A percentile compares a stretch with the other conserved stretches of the same genome.
phyloP scores from a whole-genome alignment of 2,113 vertebrate genomes.

The Erythrolamprus reginae region DNA sequence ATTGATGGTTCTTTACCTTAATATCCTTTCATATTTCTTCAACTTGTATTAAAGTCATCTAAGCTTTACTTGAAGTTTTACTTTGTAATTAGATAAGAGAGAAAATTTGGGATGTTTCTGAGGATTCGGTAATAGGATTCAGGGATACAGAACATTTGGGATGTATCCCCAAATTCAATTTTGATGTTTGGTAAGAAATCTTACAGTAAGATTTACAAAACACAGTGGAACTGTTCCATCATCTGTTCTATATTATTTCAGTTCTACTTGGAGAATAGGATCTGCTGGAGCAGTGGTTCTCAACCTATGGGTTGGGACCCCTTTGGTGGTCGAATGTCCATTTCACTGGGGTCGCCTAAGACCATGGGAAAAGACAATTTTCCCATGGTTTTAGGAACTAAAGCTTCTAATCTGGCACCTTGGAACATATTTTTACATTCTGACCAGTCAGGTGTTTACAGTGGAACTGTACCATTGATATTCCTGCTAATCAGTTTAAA shows the following conservation, averaged over 20 bases:
- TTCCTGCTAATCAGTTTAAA: no score
- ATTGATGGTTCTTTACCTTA: not conserved
- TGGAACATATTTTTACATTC: no score
- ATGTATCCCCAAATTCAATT: not conserved
- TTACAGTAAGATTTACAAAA: not conserved
- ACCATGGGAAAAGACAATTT: no score
- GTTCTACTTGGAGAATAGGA: not conserved
- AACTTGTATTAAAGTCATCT: not conserved
- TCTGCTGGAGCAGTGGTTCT: no score
- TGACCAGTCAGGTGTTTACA: no score
- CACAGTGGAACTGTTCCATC: not conserved
- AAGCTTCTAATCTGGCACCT: no score
- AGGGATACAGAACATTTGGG: not conserved
- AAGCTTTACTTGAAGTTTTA: not conserved
- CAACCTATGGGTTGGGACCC: no score
- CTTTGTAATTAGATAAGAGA: not conserved
- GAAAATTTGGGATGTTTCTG: not conserved
- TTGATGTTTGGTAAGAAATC: not conserved
- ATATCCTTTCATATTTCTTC: not conserved
- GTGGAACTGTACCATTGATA: no score
- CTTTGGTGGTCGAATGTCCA: no score
- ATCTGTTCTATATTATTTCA: not conserved
- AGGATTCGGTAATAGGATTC: not conserved
- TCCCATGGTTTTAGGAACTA: no score
- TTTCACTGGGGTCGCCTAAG: no score